Percentiles rank a stretch among this genome's conserved stretches.
phyloP scores from a whole-genome alignment of 2,113 vertebrate species.

The Prunella himalayana region DNA sequence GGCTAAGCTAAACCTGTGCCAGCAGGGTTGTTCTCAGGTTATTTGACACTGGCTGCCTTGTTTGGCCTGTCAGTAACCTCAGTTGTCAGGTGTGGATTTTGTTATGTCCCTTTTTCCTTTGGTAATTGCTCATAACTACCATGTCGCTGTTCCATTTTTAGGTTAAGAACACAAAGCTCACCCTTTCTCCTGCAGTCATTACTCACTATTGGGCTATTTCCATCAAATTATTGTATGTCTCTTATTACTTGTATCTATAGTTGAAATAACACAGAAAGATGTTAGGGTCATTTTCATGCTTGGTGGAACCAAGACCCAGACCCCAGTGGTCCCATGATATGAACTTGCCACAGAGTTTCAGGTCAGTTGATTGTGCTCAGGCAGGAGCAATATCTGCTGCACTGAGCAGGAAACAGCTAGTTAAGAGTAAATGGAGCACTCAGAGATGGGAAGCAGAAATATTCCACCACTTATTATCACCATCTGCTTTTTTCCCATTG shows the following conservation, averaged over 20 bases:
- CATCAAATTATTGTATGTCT: neutral
- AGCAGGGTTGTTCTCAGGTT: neutral
- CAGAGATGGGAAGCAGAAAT: constrained; percentile 8
- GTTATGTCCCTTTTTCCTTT: neutral
- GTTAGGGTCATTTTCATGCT: neutral
- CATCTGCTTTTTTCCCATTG: constrained; percentile 14
- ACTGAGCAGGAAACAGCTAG: neutral
- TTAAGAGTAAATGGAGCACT: constrained; percentile 32
- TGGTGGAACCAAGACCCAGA: neutral
- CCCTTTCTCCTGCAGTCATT: neutral
- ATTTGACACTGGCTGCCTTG: neutral
- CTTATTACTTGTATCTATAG: neutral
- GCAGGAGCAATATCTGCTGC: neutral
- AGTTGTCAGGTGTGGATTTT: neutral
- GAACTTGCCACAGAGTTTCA: neutral
- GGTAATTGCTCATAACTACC: neutral
- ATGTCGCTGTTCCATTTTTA: neutral
- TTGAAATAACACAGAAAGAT: neutral
- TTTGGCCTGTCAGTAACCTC: neutral
- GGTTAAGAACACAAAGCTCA: neutral
- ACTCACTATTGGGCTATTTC: neutral
- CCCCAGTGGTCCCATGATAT: neutral
- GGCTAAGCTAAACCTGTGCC: neutral
- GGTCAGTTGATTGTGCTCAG: neutral
- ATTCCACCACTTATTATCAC: neutral